phyloP scores from a whole-genome alignment of 2,113 vertebrate species.

The Taurulus bubalis region DNA sequence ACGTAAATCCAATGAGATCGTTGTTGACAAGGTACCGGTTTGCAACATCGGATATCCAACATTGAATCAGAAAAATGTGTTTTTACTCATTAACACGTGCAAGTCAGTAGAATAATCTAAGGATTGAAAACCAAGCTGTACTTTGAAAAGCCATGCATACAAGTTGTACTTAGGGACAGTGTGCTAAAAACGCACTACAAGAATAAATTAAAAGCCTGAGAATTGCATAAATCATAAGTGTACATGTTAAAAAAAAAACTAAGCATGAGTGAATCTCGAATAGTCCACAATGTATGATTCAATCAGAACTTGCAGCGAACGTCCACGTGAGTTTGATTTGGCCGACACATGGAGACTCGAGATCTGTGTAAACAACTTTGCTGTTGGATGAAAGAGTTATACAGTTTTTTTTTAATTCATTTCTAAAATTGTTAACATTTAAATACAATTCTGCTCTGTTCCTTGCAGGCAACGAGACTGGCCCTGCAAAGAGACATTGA shows the following conservation, averaged over 20 bases:
- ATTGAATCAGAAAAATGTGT: not conserved
- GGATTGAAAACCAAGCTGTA: not conserved
- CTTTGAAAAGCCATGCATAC: too few relatives aligned
- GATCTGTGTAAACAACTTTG: not conserved
- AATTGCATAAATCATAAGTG: not conserved
- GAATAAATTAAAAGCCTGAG: not conserved
- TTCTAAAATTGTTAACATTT: not conserved
- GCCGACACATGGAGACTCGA: not conserved
- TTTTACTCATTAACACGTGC: not conserved
- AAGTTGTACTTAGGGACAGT: not conserved
- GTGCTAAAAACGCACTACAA: not conserved
- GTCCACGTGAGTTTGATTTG: not conserved
- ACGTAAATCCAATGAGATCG: not conserved
- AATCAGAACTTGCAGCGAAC: not conserved
- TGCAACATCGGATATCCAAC: not conserved
- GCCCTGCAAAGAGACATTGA: constrained; percentile 62
- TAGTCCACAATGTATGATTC: not conserved
- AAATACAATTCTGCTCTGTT: not conserved
- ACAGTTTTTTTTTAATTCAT: not conserved
- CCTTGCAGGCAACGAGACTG: constrained; percentile 37
- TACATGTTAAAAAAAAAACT: not conserved
- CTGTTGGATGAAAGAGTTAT: not conserved
- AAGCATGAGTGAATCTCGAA: not conserved
- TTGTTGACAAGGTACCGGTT: constrained; percentile 53
- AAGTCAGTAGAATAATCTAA: not conserved